Evolutionary conservation across 2,113 vertebrate genomes (phyloP), one percentile per base, ranked within the genome.

Genomic region (Tauraco erythrolophus): DNA sequence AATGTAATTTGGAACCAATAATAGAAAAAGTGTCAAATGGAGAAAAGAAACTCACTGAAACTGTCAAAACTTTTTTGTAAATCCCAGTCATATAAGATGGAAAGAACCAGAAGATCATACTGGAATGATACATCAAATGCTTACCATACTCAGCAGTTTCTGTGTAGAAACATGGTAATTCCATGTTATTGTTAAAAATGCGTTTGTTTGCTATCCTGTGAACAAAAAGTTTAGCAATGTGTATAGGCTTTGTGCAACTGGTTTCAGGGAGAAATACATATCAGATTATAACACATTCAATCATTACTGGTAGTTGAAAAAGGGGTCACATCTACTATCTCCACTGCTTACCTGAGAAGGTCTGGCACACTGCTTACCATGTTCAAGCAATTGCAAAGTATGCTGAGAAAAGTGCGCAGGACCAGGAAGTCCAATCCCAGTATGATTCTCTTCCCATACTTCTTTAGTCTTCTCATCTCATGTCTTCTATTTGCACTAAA

Each of bases 261-360:
- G 24, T 88, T 91, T 91, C 77, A 82, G 28, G 84, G 18, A 70
- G 17, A 95, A 81, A 94, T 22, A 46, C 18, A 14, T 35, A 53
- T 39, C n/a, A 37, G 9, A 84, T 74, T 48, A 58, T 14, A 71
- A 93, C 19, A 58, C 9, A 72, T 53, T 62, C 37, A 33, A 43
- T 95, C 39, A 50, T 41, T 35, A 69, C 19, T 21, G 6, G 31
- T 48, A 53, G 17, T 19, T 87, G 69, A 91, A 75, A 78, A 89
- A 81, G 14, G 2, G 3, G 9, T 58, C 65, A 87, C 22, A 31
- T 94, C 76, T 94, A 17, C 45, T 64, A 25, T 53, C 14, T 57
- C 80, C 45, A 60, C n/a, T 58, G 57, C 95, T 96, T 96, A 97
- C 95, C 96, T 97, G 94, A 84, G 80, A 72, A 50, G 66, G 74